phyloP scores from a whole-genome alignment of 2,797 vertebrate species.

The Bradypus variegatus region DNA sequence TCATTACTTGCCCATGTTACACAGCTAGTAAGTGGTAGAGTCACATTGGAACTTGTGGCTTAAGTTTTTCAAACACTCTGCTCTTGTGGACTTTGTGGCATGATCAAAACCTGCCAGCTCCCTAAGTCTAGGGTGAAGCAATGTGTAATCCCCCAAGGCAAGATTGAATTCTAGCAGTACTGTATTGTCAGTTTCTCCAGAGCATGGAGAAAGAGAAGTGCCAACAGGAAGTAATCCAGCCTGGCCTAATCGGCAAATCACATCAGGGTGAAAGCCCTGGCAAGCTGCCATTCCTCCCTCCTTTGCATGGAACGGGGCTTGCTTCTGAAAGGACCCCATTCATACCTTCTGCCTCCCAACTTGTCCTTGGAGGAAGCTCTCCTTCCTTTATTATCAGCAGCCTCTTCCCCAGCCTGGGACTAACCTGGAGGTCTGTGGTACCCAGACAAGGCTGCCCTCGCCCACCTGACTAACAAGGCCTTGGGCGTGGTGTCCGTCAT shows the following conservation, averaged over 20 bases:
- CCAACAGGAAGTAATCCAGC: slow-evolving; percentile 49
- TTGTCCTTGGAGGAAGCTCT: not conserved
- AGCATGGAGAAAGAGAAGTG: not conserved
- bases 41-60: not conserved
- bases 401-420: not conserved
- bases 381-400: not conserved
- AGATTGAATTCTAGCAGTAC: not conserved
- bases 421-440: not conserved
- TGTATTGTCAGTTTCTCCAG: not conserved
- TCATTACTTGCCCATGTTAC: not conserved
- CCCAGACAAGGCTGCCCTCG: not conserved
- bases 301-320: slow-evolving; percentile 2
- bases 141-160: too few species aligned
- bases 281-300: slow-evolving; percentile 30
- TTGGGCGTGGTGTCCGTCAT: not conserved
- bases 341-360: not conserved
- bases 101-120: not conserved
- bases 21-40: not conserved
- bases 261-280: not conserved
- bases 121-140: not conserved
- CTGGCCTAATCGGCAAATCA: not conserved
- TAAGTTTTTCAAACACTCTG: not conserved
- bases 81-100: not conserved
- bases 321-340: slow-evolving; percentile 29
- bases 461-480: not conserved